phyloP scores from a whole-genome alignment of 2,113 vertebrate genomes.

The Trachemys scripta region DNA sequence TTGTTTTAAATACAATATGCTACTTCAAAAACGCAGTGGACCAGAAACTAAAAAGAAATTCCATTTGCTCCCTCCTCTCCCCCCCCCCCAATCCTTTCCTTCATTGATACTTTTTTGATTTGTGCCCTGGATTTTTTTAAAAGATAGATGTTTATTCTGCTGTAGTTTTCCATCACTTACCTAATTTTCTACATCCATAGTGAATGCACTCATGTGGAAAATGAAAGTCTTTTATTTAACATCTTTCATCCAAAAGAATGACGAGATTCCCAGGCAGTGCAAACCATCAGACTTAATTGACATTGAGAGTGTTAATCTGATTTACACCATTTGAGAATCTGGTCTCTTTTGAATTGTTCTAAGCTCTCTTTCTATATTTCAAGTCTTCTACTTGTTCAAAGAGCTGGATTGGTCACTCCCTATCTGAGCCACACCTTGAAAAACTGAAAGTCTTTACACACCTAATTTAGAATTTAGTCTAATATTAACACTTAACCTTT shows the following conservation, averaged over 20 bases:
- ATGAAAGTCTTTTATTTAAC: not conserved
- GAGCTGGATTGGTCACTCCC: not conserved
- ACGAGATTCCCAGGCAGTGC: not conserved
- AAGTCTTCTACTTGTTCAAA: fast-evolving
- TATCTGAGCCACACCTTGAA: conserved; percentile 15
- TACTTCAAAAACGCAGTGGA: not conserved
- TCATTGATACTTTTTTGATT: not conserved
- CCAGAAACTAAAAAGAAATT: not conserved
- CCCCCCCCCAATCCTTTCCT: not conserved
- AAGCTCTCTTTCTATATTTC: not conserved
- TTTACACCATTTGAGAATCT: not conserved
- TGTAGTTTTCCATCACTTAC: not conserved
- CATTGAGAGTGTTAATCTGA: not conserved
- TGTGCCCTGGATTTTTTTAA: not conserved
- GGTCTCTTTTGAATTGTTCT: not conserved
- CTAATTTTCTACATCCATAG: not conserved
- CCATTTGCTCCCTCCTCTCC: not conserved
- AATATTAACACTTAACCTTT: conserved; percentile 9
- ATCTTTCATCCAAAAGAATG: not conserved
- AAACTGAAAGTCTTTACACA: not conserved
- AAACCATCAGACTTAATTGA: not conserved
- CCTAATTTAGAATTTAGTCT: conserved; percentile 33
- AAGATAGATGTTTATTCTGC: not conserved
- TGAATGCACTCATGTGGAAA: not conserved
- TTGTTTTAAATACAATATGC: not conserved